Evolutionary conservation across 2,888 invertebrate genomes (phyloP), one percentile per base, ranked within the genome.

Genomic region (Eumerus sabulonum): DNA sequence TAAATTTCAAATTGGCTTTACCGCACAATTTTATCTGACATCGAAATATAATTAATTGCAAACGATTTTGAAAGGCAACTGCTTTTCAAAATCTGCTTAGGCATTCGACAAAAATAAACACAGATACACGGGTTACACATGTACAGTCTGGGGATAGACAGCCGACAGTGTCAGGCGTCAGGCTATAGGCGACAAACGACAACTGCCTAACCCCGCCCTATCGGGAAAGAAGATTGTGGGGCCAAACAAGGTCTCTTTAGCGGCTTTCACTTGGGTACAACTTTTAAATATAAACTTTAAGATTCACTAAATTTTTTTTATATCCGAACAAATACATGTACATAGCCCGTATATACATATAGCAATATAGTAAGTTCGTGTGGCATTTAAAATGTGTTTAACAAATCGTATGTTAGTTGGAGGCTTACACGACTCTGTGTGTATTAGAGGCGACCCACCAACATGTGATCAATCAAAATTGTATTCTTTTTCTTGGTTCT

Each of bases 41-140:
- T 7, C 27, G 47, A 50, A 47, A 27, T 67, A 63, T 79, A 79
- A 79, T 79, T 79, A 79, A 79, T 79, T 79, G 73, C 77, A 59
- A 73, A 63, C 67, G 77, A 67, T 73, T 79, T 79, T 63, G 77
- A 72, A 79, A 79, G 77, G 73, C 73, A 73, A 67, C 64, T 48
- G 38, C 44, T 71, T 60, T 71, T 62, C 59, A 56, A 44, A 76
- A 54, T 56, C 59, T 66, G 42, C 59, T 59, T 77, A 45, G 70
- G 62, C 62, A 71, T 59, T 77, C 51, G 70, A 71, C 62, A 71
- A 62, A 68, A 73, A 79, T 63, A 73, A 63, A 79, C 50, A 77
- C 19, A 53, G 40, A 51, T 19, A 51, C 14, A 40, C 47, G 40
- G 62, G 57, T n/a, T 13, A 51, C 45, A 11, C 51, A 27, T n/a